A percentile compares a stretch with the other conserved stretches of the same genome.
phyloP scores from a whole-genome alignment of 2,113 vertebrate species.

The Phocoena sinus region DNA sequence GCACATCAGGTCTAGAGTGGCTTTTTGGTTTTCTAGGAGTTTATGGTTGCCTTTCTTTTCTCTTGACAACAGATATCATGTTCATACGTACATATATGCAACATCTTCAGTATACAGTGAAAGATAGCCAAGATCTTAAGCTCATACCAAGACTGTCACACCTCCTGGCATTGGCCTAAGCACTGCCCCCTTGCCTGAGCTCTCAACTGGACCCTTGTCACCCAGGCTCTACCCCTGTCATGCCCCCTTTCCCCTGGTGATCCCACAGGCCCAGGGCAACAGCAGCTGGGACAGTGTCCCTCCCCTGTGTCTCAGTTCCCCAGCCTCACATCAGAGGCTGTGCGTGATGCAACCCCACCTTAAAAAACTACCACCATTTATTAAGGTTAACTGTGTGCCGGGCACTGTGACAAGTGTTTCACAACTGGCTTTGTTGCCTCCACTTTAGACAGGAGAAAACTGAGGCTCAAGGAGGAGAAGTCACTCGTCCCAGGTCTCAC shows the following conservation, averaged over 20 bases:
- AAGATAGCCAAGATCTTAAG: not conserved
- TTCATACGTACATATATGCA: fast-evolving
- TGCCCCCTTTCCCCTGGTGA: not conserved
- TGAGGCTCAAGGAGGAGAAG: not conserved
- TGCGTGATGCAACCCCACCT: not conserved
- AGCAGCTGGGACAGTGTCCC: no score
- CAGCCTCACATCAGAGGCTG: not conserved
- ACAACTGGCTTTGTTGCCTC: not conserved
- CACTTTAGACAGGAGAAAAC: not conserved
- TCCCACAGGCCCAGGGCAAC: not conserved
- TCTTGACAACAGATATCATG: not conserved
- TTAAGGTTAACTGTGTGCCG: not conserved
- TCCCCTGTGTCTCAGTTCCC: not conserved
- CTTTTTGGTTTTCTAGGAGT: not conserved
- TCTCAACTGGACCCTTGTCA: not conserved
- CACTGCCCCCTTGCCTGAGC: not conserved
- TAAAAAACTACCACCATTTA: not conserved
- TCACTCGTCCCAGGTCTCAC: not conserved
- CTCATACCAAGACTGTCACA: not conserved
- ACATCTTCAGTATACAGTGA: not conserved
- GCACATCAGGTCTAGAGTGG: no score
- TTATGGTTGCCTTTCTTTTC: slow-evolving; percentile 11
- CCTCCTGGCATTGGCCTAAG: not conserved
- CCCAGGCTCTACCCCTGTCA: not conserved
- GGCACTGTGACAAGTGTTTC: not conserved